phyloP scores from a whole-genome alignment of 1,140 invertebrate species.

The Colletes gigas region DNA sequence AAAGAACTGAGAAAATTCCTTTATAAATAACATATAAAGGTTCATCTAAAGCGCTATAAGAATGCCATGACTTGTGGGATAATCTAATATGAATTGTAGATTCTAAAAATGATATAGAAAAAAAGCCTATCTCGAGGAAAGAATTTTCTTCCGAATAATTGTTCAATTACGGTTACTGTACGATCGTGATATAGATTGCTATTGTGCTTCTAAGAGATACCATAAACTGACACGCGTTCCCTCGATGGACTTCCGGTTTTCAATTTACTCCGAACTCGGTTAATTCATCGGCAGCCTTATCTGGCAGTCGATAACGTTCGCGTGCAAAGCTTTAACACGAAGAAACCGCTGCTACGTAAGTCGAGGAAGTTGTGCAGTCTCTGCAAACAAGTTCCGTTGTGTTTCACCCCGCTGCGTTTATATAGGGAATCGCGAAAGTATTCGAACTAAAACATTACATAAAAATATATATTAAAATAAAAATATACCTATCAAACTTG shows the following conservation, averaged over 20 bases:
- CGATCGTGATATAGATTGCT: background rate
- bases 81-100: too few relatives aligned
- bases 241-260: background rate
- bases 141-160: too few relatives aligned
- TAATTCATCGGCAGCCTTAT: background rate
- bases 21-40: too few relatives aligned
- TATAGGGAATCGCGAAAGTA: background rate
- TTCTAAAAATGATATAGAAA: too few relatives aligned
- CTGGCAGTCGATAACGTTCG: slow-evolving; percentile 3
- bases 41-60: too few relatives aligned
- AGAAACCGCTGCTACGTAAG: slow-evolving; percentile 35
- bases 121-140: too few relatives aligned
- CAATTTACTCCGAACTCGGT: background rate
- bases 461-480: too few relatives aligned
- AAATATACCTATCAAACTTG: too few relatives aligned
- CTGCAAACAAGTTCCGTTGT: slow-evolving; percentile 10
- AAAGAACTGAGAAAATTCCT: too few relatives aligned
- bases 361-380: slow-evolving; percentile 30
- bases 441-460: too few relatives aligned
- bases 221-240: background rate
- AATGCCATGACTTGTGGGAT: too few relatives aligned
- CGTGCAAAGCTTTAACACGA: background rate
- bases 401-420: background rate
- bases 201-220: background rate
- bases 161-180: too few relatives aligned